Percentiles rank a stretch among this genome's conserved stretches.
These are phyloP conservation scores for Catocala nupta DNA, from an alignment of 2,888 invertebrate species.

Conservation along the genomic window DNA sequence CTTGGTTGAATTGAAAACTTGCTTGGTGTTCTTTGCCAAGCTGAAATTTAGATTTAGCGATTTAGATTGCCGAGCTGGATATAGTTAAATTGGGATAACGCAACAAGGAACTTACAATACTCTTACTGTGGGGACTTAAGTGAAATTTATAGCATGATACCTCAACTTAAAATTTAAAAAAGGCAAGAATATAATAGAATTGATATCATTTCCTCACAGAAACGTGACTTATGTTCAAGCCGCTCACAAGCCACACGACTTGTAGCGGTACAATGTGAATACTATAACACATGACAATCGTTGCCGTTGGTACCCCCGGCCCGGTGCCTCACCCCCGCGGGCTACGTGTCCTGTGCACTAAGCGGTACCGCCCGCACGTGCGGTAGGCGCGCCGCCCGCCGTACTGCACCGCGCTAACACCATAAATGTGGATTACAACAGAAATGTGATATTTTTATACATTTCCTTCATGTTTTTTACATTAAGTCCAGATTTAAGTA, in stretches of 20 bases:
- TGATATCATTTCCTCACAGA: not conserved
- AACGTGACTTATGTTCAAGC: not conserved
- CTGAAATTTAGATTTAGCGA: no score
- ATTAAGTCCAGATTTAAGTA: not conserved
- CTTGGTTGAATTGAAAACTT: no score
- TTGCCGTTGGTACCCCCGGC: not conserved
- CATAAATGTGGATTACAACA: slow-evolving; percentile 1
- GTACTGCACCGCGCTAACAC: not conserved
- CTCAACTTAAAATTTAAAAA: no score
- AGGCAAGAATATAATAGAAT: no score
- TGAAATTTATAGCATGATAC: no score
- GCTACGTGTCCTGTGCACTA: not conserved
- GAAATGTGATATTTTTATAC: not conserved
- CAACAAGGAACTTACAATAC: no score
- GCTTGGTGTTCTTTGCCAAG: no score
- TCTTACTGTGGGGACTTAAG: no score
- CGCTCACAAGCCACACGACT: not conserved
- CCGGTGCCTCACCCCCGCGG: not conserved
- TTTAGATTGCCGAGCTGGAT: no score
- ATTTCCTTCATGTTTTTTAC: slow-evolving; percentile 1
- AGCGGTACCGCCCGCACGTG: not conserved
- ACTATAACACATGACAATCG: not conserved
- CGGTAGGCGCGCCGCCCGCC: not conserved
- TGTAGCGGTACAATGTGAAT: not conserved
- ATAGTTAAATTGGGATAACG: no score